These are phyloP conservation scores for Myotis daubentonii DNA, from an alignment of 2,797 vertebrate genomes.

Conservation along the genomic window DNA sequence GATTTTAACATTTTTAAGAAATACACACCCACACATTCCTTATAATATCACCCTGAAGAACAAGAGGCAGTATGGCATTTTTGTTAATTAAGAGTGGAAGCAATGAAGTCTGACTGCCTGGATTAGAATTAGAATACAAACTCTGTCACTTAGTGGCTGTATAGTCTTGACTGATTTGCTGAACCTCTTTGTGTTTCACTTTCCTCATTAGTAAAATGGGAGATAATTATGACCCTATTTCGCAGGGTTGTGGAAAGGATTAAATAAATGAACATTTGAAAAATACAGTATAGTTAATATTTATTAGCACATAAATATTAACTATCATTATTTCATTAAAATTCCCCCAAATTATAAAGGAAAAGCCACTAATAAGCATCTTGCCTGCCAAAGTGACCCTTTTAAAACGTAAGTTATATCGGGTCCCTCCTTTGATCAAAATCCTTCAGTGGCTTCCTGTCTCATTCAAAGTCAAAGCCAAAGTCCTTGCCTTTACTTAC, in stretches of 20 bases:
- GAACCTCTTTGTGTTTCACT: slow-evolving; percentile 28
- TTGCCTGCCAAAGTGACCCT: neutral
- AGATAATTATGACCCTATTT: slow-evolving; percentile 42
- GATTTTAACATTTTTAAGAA: slow-evolving; percentile 47
- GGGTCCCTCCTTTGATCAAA: slow-evolving; percentile 32
- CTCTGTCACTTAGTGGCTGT: neutral
- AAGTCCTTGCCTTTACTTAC: neutral
- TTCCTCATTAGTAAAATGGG: slow-evolving; percentile 50
- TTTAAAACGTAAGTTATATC: slow-evolving; percentile 16
- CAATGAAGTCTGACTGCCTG: neutral
- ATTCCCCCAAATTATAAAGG: slow-evolving; percentile 11
- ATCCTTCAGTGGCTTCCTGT: neutral
- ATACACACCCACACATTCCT: neutral
- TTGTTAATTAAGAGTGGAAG: neutral
- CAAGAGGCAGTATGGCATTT: neutral
- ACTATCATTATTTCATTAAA: slow-evolving; percentile 32
- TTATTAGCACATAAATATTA: slow-evolving; percentile 26
- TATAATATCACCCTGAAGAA: neutral
- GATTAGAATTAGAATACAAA: neutral
- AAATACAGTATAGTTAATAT: slow-evolving; percentile 42
- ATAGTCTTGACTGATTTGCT: neutral
- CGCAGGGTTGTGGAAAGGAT: slow-evolving; percentile 26
- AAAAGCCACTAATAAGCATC: neutral
- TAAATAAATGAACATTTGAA: slow-evolving; percentile 41
- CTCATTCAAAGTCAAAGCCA: slow-evolving; percentile 20